Conservation (phyloP, 1,140 invertebrate species). For the Drosophila leontia region DNA sequence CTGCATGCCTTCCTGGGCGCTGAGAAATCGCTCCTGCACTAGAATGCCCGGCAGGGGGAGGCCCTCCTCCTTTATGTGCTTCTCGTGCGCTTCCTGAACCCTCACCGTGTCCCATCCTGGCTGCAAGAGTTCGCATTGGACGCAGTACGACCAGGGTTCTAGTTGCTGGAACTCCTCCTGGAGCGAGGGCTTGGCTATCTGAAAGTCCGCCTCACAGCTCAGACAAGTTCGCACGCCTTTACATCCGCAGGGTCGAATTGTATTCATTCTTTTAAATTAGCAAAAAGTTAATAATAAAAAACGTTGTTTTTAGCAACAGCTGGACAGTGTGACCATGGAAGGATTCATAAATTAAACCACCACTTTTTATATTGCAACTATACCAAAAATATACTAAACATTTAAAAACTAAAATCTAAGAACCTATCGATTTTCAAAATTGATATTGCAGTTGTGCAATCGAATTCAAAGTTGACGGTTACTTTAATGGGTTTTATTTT, state of each 20-base stretch:
- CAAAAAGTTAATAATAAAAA: neutral
- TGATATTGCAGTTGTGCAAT: too few relatives aligned
- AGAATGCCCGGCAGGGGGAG: constrained; percentile 90
- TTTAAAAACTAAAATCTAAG: too few relatives aligned
- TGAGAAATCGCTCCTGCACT: constrained; percentile 92
- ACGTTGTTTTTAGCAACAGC: neutral
- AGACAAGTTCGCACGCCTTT: constrained; percentile 96
- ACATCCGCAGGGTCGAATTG: constrained; percentile 92
- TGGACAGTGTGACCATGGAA: neutral
- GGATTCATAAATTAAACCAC: neutral
- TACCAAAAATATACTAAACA: too few relatives aligned
- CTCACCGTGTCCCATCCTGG: constrained; percentile 88
- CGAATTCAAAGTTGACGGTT: too few relatives aligned
- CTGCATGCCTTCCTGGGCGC: constrained; percentile 88
- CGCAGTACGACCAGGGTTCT: constrained; percentile 90
- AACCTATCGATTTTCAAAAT: too few relatives aligned
- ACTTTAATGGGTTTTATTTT: too few relatives aligned
- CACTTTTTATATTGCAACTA: too few relatives aligned
- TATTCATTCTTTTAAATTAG: constrained; percentile 87
- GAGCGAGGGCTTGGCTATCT: constrained; percentile 86
- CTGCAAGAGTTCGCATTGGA: constrained; percentile 90
- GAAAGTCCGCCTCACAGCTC: constrained; percentile 91
- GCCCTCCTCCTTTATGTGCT: constrained; percentile 87
- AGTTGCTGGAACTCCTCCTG: constrained; percentile 85
- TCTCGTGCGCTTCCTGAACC: constrained; percentile 87